Conservation (phyloP, 2,797 vertebrate species). For the Megalops cyprinoides region DNA sequence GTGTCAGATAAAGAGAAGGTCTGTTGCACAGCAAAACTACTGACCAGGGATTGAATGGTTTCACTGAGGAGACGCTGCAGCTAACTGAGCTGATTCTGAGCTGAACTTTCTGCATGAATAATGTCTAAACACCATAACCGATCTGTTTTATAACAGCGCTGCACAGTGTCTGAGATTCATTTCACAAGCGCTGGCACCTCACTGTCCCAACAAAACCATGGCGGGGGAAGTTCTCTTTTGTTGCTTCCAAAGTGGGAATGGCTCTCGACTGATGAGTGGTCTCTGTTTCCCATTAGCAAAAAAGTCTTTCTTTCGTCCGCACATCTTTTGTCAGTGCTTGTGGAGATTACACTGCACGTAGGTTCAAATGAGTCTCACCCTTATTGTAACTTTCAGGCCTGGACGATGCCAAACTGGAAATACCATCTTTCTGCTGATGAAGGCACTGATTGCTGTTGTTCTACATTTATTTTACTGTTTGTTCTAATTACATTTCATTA, state of each 20-base stretch:
- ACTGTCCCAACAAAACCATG: conserved; percentile 53
- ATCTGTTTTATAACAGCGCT: conserved; percentile 59
- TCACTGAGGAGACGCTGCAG: not conserved
- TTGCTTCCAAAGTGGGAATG: conserved; percentile 53
- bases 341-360: conserved; percentile 53
- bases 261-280: conserved; percentile 51
- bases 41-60: not conserved
- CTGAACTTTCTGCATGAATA: conserved; percentile 65
- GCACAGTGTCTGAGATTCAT: conserved; percentile 58
- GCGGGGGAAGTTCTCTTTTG: conserved; percentile 55
- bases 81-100: conserved; percentile 35
- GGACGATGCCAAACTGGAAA: conserved; percentile 35
- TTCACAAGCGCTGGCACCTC: conserved; percentile 63
- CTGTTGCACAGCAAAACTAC: not conserved
- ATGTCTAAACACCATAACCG: conserved; percentile 58
- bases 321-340: conserved; percentile 50
- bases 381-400: conserved; percentile 35
- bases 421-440: conserved; percentile 41
- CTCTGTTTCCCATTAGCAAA: conserved; percentile 65
- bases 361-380: conserved; percentile 33
- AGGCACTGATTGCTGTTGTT: conserved; percentile 23
- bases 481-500: not conserved
- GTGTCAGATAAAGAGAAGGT: not conserved
- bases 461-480: not conserved
- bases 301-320: conserved; percentile 47